Percentiles rank a stretch among this genome's conserved stretches.
phyloP scores from a whole-genome alignment of 2,888 invertebrate genomes.

The Omphaloscelis lunosa region DNA sequence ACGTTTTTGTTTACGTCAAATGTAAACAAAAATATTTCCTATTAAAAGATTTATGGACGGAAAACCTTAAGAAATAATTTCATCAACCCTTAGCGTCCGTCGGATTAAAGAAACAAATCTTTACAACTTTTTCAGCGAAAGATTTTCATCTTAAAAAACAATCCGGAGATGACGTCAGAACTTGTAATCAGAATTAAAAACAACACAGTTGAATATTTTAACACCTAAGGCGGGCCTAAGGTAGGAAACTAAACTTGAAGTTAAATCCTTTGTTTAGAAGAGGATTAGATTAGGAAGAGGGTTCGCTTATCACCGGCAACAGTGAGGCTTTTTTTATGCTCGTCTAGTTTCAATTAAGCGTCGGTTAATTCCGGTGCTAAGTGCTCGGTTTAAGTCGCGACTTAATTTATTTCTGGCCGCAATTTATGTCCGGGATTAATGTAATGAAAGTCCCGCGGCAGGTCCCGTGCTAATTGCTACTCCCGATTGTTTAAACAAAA shows the following conservation, averaged over 20 bases:
- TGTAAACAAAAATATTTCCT: slow-evolving; percentile 32
- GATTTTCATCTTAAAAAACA: slow-evolving; percentile 76
- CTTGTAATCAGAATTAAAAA: slow-evolving; percentile 83
- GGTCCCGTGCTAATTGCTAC: slow-evolving; percentile 83
- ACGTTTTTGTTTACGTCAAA: slow-evolving; percentile 25
- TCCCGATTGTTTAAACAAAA: slow-evolving; percentile 86
- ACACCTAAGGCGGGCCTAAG: slow-evolving; percentile 62
- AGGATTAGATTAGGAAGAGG: slow-evolving; percentile 82
- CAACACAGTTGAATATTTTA: slow-evolving; percentile 78
- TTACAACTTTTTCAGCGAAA: slow-evolving; percentile 72
- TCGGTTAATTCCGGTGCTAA: slow-evolving; percentile 87
- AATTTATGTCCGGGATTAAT: slow-evolving; percentile 88
- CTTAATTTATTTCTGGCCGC: slow-evolving; percentile 86
- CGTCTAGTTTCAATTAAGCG: slow-evolving; percentile 88
- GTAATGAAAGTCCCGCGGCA: slow-evolving; percentile 83
- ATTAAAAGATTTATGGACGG: slow-evolving; percentile 48
- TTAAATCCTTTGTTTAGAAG: slow-evolving; percentile 85
- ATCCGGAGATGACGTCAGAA: slow-evolving; percentile 82
- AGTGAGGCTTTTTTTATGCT: slow-evolving; percentile 78
- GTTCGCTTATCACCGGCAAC: slow-evolving; percentile 80
- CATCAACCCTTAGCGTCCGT: slow-evolving; percentile 65
- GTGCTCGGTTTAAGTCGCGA: slow-evolving; percentile 85
- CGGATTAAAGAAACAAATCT: slow-evolving; percentile 70
- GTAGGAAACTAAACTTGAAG: slow-evolving; percentile 77
- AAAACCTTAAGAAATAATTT: slow-evolving; percentile 63